Percentiles rank a stretch among this genome's conserved stretches.
These are phyloP conservation scores for Dendrophyllia cribrosa DNA, from an alignment of 64 coral and sea anemone species.

Conservation along the genomic window DNA sequence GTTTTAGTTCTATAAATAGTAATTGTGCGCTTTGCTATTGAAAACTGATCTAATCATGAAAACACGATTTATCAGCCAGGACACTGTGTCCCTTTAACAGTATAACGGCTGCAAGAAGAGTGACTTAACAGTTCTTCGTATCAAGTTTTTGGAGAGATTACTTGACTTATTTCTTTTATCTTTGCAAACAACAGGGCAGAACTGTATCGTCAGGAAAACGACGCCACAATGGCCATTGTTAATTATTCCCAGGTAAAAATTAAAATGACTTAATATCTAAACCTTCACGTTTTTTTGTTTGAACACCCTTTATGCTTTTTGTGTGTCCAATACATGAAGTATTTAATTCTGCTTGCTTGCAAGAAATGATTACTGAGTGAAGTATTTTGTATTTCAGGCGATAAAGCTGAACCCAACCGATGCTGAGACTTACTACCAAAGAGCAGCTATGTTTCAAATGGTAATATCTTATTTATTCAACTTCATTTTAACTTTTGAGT, in stretches of 20 bases:
- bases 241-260: slow-evolving; percentile 93
- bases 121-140: too few species aligned
- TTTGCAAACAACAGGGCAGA: slow-evolving; percentile 68
- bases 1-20: too few species aligned
- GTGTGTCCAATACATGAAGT: too few species aligned
- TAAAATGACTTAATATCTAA: too few species aligned
- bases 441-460: slow-evolving; percentile 97
- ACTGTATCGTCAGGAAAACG: slow-evolving; percentile 80
- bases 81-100: too few species aligned
- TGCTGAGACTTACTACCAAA: slow-evolving; percentile 92
- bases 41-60: too few species aligned
- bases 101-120: too few species aligned
- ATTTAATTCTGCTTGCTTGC: too few species aligned
- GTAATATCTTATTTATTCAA: slow-evolving; percentile 22
- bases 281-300: neutral
- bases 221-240: slow-evolving; percentile 95
- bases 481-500: neutral
- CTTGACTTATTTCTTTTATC: neutral
- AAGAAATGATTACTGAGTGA: neutral
- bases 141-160: neutral
- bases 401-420: slow-evolving; percentile 93
- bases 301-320: neutral
- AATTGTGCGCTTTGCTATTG: too few species aligned
- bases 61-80: too few species aligned
- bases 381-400: slow-evolving; percentile 58